Base-by-base conservation (phyloP, 2,113 vertebrate genomes). In the Rhombomys opimus region DNA sequence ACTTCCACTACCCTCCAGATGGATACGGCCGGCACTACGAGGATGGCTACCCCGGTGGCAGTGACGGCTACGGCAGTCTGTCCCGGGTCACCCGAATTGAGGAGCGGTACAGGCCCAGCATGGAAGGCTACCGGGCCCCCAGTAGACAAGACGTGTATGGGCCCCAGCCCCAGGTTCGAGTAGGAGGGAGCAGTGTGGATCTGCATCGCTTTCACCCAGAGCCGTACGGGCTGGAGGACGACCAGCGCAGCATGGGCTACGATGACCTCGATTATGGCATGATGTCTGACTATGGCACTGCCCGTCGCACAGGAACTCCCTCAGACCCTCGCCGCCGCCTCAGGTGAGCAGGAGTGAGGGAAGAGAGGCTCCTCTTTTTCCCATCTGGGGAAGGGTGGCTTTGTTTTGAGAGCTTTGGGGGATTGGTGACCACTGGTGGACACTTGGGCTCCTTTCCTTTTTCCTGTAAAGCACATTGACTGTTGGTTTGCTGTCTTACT, bases 131-230 rank as follows among this genome's bases (percentile, higher is more conserved):
- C 97, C 98, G 99, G 82, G 99, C 99, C 41, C 99, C 99, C 63
- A 99, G 99, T 98, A 99, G 99, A 82, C 99, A 99, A 96, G 98
- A 99, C 92, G 99, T 99, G 25, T 99, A 99, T 0, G 99, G 99
- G n/a, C 99, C 99, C 41, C 99, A 99, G 95, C 99, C 99, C 5
- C 98, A 99, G 97, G 99, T 99, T 72, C 99, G 99, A 0, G 98
- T 99, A 5, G 99, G 99, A 78, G 99, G 99, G 91, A 99, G 99
- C 97, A 99, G 98, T 4, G 96, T 99, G 98, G 99, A 99, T 98
- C 98, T 99, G 35, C 99, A 98, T 61, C 99, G 99, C 59, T 99
- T 99, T 97, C 98, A 99, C 67, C 98, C 99, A 0, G 99, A 99
- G 82, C 99, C 99, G 0, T 99, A 99, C 0, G 99, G 99, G 76